These are phyloP conservation scores for Apis dorsata DNA, from an alignment of 1,140 invertebrate genomes.

Conservation along the genomic window DNA sequence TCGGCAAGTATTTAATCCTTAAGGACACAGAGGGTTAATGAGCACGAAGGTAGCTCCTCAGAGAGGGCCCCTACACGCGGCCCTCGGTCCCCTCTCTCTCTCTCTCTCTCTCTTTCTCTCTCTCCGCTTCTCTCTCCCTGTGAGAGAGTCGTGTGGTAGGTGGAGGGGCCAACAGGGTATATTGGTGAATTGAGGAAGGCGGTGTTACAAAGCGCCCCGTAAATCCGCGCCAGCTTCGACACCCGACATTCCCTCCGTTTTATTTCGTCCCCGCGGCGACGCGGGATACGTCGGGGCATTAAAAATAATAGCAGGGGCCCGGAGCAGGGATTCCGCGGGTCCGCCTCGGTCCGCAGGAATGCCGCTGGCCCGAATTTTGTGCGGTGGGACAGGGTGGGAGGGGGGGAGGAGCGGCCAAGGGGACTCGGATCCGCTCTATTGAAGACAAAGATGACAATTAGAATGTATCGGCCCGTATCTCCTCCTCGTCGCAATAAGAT, in stretches of 20 bases:
- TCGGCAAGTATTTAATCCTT: constrained; percentile 57
- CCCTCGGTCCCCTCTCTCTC: constrained; percentile 42
- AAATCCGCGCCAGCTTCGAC: constrained; percentile 80
- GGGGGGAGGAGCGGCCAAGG: constrained; percentile 36
- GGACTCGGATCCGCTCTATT: constrained; percentile 37
- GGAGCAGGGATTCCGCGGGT: constrained; percentile 48
- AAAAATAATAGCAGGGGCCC: constrained; percentile 73
- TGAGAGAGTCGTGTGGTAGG: constrained; percentile 50
- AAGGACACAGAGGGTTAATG: constrained; percentile 57
- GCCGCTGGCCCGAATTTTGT: constrained; percentile 48
- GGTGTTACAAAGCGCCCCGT: constrained; percentile 80
- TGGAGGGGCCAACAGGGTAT: constrained; percentile 65
- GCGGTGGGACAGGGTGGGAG: neutral
- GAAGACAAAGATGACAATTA: constrained; percentile 45
- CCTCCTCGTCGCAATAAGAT: too few species aligned
- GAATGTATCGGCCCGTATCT: constrained; percentile 4
- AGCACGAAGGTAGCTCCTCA: constrained; percentile 45
- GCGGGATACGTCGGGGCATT: constrained; percentile 73
- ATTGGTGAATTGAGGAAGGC: constrained; percentile 80
- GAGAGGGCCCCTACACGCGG: constrained; percentile 55
- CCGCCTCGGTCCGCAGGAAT: constrained; percentile 24
- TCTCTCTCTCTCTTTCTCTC: constrained; percentile 31
- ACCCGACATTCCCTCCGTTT: constrained; percentile 74
- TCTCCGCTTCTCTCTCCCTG: constrained; percentile 27
- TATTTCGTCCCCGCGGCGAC: constrained; percentile 55